A percentile compares a stretch with the other conserved stretches of the same genome.
phyloP scores from a whole-genome alignment of 2,797 vertebrate genomes.

The Hapalemur alaotrensis region DNA sequence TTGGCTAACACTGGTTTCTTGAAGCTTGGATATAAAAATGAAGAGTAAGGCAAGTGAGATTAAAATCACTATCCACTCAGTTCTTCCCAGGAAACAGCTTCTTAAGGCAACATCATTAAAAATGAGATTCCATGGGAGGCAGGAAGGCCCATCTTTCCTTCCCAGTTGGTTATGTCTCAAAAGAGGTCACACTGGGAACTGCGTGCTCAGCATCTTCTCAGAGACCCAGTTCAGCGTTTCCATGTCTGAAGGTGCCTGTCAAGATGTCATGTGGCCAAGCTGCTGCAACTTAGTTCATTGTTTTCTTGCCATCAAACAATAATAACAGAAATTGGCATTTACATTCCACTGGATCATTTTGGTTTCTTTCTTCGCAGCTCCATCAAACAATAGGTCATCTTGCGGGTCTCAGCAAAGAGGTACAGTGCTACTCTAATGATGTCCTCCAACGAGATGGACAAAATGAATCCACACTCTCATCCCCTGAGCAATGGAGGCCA shows the following conservation, averaged over 20 bases:
- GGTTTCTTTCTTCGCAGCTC: background rate
- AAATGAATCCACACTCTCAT: background rate
- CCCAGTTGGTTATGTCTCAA: background rate
- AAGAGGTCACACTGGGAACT: background rate
- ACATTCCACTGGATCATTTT: background rate
- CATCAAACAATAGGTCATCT: slow-evolving; percentile 7
- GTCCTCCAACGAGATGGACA: slow-evolving; percentile 7
- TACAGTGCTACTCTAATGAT: background rate
- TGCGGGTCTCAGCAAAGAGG: background rate
- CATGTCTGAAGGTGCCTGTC: background rate
- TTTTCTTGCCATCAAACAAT: background rate
- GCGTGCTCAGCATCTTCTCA: background rate
- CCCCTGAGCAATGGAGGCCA: background rate
- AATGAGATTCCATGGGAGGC: background rate
- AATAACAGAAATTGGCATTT: background rate
- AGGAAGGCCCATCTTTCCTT: background rate
- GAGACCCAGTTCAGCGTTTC: background rate
- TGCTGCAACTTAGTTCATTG: background rate
- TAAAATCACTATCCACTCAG: background rate
- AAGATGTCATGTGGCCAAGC: background rate
- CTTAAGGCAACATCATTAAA: background rate
- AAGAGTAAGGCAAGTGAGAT: background rate
- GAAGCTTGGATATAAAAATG: background rate
- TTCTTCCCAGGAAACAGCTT: background rate
- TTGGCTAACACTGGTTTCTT: background rate